Base-by-base conservation (phyloP, 2,113 vertebrate genomes). In the Melanotaenia duboulayi region DNA sequence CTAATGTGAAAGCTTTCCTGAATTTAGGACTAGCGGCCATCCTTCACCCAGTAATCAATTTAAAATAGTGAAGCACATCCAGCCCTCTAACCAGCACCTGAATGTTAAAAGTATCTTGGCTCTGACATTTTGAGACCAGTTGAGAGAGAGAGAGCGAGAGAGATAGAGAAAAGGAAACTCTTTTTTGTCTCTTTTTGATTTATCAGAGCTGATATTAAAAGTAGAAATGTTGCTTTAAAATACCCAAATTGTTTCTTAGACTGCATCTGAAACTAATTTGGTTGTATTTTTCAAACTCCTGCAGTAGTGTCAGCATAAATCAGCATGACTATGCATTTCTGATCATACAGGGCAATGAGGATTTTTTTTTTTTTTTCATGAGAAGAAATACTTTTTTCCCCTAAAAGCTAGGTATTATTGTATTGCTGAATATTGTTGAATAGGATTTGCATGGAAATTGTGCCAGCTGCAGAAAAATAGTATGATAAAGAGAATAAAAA, bases 11-110 rank as follows among this genome's bases (percentile, higher is more conserved):
- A 82, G 79, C 79, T 55, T 61, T 55, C 73, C 76, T 81, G 74
- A 81, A 86, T 81, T 83, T 83, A 80, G 62, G 70, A 50, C 74
- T 48, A 10, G 78, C 40, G 2, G 59, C 58, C 62, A 63, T 59
- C 78, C 24, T 55, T 84, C 68, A 65, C 67, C 78, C 80, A 75
- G 74, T 78, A 80, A 84, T 88, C 86, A 80, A 76, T 86, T 76
- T 61, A 71, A 84, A 79, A 82, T 24, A 58, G 65, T 75, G 73
- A 23, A 72, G 58, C 64, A 56, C 59, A 59, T 69, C 65, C 67
- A 69, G 25, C 42, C 52, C 64, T 87, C 71, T 32, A 63, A 82
- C 81, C 75, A 63, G 51, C 82, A 76, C 79, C 82, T 86, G 83
- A 80, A 68, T 50, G 65, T 39, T 57, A 49, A 79, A 80, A 4